A percentile compares a stretch with the other conserved stretches of the same genome.
phyloP scores from a whole-genome alignment of 2,888 invertebrate genomes.

The Apantesis nais region DNA sequence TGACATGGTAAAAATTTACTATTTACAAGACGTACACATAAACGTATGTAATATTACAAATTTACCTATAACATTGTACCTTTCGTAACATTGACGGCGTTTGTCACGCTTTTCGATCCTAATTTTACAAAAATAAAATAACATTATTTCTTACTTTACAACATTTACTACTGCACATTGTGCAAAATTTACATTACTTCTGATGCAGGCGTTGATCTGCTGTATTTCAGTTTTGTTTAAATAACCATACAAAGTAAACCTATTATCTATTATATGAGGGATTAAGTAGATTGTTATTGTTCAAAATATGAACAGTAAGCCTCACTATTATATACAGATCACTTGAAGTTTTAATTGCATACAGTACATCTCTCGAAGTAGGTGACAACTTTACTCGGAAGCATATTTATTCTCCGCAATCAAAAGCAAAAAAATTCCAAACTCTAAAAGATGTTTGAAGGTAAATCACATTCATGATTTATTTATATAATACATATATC shows the following conservation, averaged over 20 bases:
- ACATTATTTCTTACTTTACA: slow-evolving; percentile 75
- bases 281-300: slow-evolving; percentile 23
- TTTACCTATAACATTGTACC: slow-evolving; percentile 80
- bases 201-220: slow-evolving; percentile 44
- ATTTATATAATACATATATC: slow-evolving; percentile 19
- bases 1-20: slow-evolving; percentile 81
- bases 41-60: slow-evolving; percentile 69
- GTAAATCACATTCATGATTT: slow-evolving; percentile 22
- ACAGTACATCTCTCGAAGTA: slow-evolving; percentile 21
- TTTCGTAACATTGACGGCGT: slow-evolving; percentile 71
- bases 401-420: slow-evolving; percentile 12
- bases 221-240: slow-evolving; percentile 28
- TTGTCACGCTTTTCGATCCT: slow-evolving; percentile 70
- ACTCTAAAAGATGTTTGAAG: slow-evolving; percentile 13
- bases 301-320: slow-evolving; percentile 43
- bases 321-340: slow-evolving; percentile 60
- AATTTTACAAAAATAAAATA: slow-evolving; percentile 81
- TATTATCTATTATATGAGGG: background rate
- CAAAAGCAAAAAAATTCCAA: slow-evolving; percentile 14
- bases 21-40: slow-evolving; percentile 79
- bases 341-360: slow-evolving; percentile 28
- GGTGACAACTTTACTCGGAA: slow-evolving; percentile 18
- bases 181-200: slow-evolving; percentile 67
- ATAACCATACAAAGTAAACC: slow-evolving; percentile 6
- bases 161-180: slow-evolving; percentile 77